Percentiles rank a stretch among this genome's conserved stretches.
Evolutionary conservation across 2,797 vertebrate genomes (phyloP).

Genomic region (Lycodopsis pacificus): DNA sequence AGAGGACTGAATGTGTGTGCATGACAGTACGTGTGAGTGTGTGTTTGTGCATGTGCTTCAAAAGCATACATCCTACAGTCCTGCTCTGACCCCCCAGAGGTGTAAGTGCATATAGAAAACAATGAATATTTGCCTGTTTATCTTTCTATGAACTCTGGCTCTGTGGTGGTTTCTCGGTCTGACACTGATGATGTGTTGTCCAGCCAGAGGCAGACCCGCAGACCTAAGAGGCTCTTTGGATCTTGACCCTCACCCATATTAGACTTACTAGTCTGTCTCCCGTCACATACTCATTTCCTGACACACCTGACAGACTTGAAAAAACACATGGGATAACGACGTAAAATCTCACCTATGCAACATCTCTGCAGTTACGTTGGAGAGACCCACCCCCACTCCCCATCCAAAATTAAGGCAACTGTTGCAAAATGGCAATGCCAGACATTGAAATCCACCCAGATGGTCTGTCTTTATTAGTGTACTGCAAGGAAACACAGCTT

Average conservation of each 20-base stretch:
- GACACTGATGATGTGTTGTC: conserved; percentile 68
- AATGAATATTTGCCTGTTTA: conserved; percentile 5
- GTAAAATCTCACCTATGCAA: conserved; percentile 10
- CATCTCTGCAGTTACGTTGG: neutral
- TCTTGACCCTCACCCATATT: conserved; percentile 35
- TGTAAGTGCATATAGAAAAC: conserved; percentile 33
- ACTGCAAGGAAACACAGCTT: conserved; percentile 24
- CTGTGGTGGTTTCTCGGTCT: conserved; percentile 27
- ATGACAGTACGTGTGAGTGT: conserved; percentile 7
- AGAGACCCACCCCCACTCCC: neutral
- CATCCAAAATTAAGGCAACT: conserved; percentile 54
- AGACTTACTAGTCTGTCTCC: conserved; percentile 12
- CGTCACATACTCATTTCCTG: conserved; percentile 38
- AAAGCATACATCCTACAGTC: conserved; percentile 78
- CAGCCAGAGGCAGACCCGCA: conserved; percentile 59
- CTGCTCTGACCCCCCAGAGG: conserved; percentile 38
- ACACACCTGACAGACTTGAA: conserved; percentile 25
- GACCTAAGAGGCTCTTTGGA: conserved; percentile 32
- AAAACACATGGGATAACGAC: conserved; percentile 29
- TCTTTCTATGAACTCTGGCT: neutral
- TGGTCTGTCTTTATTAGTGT: conserved; percentile 46
- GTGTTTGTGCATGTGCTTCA: conserved; percentile 74
- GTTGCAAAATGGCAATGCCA: conserved; percentile 61
- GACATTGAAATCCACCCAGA: conserved; percentile 64
- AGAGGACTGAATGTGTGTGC: conserved; percentile 54